Conservation (phyloP, 2,888 invertebrate genomes). For the Rhagophthalmus giganteus region DNA sequence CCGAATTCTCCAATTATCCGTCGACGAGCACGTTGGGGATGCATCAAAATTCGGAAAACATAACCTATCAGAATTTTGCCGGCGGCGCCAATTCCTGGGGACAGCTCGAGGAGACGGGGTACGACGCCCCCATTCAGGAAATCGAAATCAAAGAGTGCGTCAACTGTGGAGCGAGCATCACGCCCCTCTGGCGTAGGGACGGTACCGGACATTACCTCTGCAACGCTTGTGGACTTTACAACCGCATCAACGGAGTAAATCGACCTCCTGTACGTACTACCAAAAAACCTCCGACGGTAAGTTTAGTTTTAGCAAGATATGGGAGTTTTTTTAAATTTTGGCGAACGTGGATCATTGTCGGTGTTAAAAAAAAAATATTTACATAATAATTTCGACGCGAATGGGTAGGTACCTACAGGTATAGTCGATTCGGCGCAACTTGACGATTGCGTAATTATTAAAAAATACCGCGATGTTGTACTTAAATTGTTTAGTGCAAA, state of each 20-base stretch:
- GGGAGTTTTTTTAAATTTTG: no score
- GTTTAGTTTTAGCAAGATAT: constrained; percentile 42
- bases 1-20: constrained; percentile 20
- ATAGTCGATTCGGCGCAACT: no score
- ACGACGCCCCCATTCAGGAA: constrained; percentile 49
- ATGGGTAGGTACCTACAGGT: no score
- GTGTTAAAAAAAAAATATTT: no score
- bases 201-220: constrained; percentile 85
- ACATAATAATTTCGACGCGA: no score
- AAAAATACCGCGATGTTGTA: no score
- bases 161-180: constrained; percentile 67
- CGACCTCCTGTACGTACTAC: constrained; percentile 73
- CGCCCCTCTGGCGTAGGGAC: constrained; percentile 84
- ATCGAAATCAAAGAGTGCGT: constrained; percentile 73
- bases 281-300: constrained; percentile 65
- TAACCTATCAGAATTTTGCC: constrained; percentile 16
- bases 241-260: constrained; percentile 70
- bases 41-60: constrained; percentile 16
- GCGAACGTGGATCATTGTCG: no score
- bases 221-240: constrained; percentile 75
- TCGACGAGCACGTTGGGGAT: constrained; percentile 18
- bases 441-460: no score
- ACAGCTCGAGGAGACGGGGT: constrained; percentile 31
- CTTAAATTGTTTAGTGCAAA: no score
- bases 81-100: constrained; percentile 12